A percentile compares a stretch with the other conserved stretches of the same genome.
Evolutionary conservation across 2,888 invertebrate species (phyloP).

Genomic region (Helobdella robusta): DNA sequence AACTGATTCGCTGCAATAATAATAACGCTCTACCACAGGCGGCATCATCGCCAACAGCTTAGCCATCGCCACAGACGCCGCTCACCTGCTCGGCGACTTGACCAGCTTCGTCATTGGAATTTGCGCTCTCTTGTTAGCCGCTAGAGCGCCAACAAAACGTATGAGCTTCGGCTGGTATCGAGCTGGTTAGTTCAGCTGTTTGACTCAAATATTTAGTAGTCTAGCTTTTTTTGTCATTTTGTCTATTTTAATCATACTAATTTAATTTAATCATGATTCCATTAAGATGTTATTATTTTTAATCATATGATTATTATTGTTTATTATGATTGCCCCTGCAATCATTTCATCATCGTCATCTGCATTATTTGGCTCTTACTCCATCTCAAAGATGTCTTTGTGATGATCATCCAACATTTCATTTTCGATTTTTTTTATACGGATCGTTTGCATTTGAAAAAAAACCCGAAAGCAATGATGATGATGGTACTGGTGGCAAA

Average conservation of each 20-base stretch:
- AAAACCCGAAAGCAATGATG: background rate
- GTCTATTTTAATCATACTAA: background rate
- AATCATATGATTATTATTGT: background rate
- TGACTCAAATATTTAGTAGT: background rate
- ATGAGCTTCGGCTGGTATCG: conserved; percentile 92
- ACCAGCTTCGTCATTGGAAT: conserved; percentile 98
- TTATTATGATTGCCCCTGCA: too few species aligned
- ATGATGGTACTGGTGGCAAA: background rate
- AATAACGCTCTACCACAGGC: too few species aligned
- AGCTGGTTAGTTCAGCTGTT: conserved; percentile 58
- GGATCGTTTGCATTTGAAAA: background rate
- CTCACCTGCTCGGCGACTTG: conserved; percentile 92
- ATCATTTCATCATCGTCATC: too few species aligned
- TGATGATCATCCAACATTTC: too few species aligned
- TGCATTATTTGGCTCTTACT: too few species aligned
- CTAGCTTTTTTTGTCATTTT: background rate
- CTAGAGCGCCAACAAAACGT: conserved; percentile 69
- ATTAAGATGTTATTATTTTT: background rate
- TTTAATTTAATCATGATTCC: background rate
- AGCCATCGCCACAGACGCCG: conserved; percentile 88
- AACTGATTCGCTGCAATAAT: too few species aligned
- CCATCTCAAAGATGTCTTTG: too few species aligned
- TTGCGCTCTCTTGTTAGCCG: conserved; percentile 78
- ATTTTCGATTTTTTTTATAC: too few species aligned
- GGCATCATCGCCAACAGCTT: conserved; percentile 66